Evolutionary conservation across 2,113 vertebrate species (phyloP), one percentile per base, ranked within the genome.

Genomic region (Neomonachus schauinslandi): DNA sequence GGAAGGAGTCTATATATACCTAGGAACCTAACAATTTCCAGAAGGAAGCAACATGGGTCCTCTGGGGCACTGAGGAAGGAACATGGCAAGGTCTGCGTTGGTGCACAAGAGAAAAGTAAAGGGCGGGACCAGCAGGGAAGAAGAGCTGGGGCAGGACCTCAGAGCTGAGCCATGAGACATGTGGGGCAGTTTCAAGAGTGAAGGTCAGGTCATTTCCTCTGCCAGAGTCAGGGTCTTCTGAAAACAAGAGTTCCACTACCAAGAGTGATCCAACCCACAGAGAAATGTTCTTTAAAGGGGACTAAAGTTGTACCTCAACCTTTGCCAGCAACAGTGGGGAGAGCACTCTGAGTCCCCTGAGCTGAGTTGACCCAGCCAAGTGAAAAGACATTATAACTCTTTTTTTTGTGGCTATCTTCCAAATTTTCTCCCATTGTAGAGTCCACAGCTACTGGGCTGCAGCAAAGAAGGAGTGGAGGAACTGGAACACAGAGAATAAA

Each of bases 71-170:
- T 15, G 26, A 97, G 8, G 57, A 76, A 57, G 46, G 33, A 36
- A 4, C 19, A 2, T 4, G 3, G 4, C 8, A 3, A 69, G 36
- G 16, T 61, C 61, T 86, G 33, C 26, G 14, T 0, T 9, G 22
- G 8, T 55, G 7, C 59, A 55, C 36, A 51, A 21, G 24, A 80
- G 14, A 14, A 21, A 36, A 3, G 55, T 13, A 53, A 26, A 21
- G 11, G 13, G 36, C 53, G 21, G 5, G 33, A 28, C 3, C 1
- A 1, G 14, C 57, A 14, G 11, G n/a, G 26, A 57, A 65, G 53
- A 79, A 63, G n/a, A 42, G 39, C 53, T 0, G 4, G 69, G 16
- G 11, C 69, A 6, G 22, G 42, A 39, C 31, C 51, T 83, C 24
- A 1, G 33, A 71, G 59, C 39, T 53, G 65, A 85, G 53, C 80